A percentile compares a stretch with the other conserved stretches of the same genome.
phyloP scores from a whole-genome alignment of 2,797 vertebrate genomes.

The Hippocampus kuda region DNA sequence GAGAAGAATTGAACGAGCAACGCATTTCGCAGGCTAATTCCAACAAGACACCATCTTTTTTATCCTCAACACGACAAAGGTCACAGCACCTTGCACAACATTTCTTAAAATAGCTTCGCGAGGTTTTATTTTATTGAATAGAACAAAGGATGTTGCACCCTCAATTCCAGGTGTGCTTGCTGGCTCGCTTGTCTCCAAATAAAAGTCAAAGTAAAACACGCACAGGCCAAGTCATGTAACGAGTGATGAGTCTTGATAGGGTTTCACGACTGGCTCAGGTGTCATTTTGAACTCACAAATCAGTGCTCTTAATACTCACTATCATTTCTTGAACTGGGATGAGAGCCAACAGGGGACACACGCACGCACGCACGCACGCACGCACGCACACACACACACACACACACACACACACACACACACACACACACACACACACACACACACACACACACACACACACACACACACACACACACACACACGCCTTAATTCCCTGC shows the following conservation, averaged over 20 bases:
- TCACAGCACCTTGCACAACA: background rate
- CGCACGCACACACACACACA: constrained; percentile 5
- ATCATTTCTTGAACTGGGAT: constrained; percentile 45
- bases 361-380: constrained; percentile 1
- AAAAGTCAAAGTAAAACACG: background rate
- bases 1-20: background rate
- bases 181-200: background rate
- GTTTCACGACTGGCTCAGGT: background rate
- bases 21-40: background rate
- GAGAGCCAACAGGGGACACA: constrained; percentile 35
- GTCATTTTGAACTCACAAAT: background rate
- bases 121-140: background rate
- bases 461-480: constrained; percentile 11
- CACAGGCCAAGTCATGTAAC: background rate
- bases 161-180: background rate
- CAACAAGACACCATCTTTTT: background rate
- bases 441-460: background rate
- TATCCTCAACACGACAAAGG: background rate
- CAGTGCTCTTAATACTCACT: background rate
- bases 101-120: background rate
- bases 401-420: constrained; percentile 4
- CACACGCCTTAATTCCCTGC: constrained; percentile 22
- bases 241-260: background rate
- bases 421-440: constrained; percentile 4
- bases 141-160: background rate